Evolutionary conservation across 1,140 invertebrate genomes (phyloP).

Genomic region (Chironomus tepperi): DNA sequence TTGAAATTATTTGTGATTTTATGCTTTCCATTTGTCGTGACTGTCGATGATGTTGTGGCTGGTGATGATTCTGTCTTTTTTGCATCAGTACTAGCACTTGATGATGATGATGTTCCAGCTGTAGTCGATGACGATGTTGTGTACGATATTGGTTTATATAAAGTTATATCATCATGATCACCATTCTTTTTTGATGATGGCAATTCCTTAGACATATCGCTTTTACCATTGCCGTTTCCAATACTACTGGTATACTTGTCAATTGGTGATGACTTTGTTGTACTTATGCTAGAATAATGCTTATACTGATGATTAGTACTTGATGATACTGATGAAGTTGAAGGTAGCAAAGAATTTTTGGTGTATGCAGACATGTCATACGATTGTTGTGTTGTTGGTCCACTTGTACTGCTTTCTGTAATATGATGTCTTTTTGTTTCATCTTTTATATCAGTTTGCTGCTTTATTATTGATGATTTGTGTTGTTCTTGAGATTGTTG

Average conservation of each 20-base stretch:
- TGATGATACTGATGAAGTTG: slow-evolving; percentile 10
- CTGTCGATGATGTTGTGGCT: slow-evolving; percentile 32
- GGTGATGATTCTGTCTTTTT: slow-evolving; percentile 20
- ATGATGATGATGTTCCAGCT: slow-evolving; percentile 1
- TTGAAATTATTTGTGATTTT: slow-evolving; percentile 26
- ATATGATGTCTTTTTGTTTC: neutral
- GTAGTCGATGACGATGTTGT: neutral
- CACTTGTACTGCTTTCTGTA: slow-evolving; percentile 19
- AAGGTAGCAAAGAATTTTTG: slow-evolving; percentile 7
- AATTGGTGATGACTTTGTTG: slow-evolving; percentile 7
- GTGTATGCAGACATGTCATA: slow-evolving; percentile 1
- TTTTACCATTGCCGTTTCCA: neutral
- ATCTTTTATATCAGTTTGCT: neutral
- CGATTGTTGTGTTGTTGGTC: slow-evolving; percentile 13
- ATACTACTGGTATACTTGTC: neutral
- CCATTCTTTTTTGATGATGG: neutral
- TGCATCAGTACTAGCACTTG: neutral
- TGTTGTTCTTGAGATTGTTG: slow-evolving; percentile 17
- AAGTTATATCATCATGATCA: neutral
- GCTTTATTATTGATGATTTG: neutral
- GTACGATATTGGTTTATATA: neutral
- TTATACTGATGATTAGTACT: slow-evolving; percentile 11
- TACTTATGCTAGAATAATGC: slow-evolving; percentile 3
- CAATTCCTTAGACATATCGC: neutral
- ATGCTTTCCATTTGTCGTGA: slow-evolving; percentile 28